Conservation (phyloP, 2,797 vertebrate species). For the Salmo trutta region DNA sequence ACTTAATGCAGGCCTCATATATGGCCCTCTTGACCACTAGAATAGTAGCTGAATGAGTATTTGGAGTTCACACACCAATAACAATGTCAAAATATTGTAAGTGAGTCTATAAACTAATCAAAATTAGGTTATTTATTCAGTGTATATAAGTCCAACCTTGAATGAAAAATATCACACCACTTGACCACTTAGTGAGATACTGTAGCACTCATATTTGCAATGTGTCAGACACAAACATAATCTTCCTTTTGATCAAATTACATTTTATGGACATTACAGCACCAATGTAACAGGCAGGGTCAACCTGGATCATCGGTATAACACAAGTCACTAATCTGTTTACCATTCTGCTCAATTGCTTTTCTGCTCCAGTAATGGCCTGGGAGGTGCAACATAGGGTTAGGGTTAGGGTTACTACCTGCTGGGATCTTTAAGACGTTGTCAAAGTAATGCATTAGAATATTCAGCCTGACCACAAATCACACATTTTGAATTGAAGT, state of each 20-base stretch:
- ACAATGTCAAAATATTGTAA: no score
- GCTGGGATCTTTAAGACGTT: constrained; percentile 41
- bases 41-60: rapidly evolving
- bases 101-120: background rate
- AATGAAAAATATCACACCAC: no score
- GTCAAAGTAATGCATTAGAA: background rate
- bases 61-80: no score
- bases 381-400: constrained; percentile 28
- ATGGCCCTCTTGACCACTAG: constrained; percentile 62
- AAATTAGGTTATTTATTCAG: no score
- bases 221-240: no score
- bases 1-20: constrained; percentile 66
- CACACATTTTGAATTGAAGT: background rate
- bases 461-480: background rate
- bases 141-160: no score
- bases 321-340: background rate
- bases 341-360: background rate
- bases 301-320: background rate
- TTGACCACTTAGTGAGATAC: no score
- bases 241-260: no score
- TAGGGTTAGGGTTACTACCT: no score
- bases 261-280: no score
- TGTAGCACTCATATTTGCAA: no score
- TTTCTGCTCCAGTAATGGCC: background rate
- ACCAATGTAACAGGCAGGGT: no score